Evolutionary conservation across 2,113 vertebrate species (phyloP).

Genomic region (Accipiter cooperii): DNA sequence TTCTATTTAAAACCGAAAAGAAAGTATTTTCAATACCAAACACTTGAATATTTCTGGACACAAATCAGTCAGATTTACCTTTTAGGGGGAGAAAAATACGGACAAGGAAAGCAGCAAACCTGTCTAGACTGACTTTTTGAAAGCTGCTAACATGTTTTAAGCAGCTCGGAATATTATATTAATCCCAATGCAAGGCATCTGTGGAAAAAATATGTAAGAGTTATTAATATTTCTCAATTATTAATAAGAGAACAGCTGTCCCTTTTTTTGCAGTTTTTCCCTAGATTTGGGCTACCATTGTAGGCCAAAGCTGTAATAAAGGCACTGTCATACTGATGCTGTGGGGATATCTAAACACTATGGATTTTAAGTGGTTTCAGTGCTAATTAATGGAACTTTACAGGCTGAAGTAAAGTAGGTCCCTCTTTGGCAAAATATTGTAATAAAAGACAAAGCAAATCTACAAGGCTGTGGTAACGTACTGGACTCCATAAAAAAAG

Average conservation of each 20-base stretch:
- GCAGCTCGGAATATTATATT: not conserved
- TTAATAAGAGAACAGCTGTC: not conserved
- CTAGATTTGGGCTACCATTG: not conserved
- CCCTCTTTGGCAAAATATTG: not conserved
- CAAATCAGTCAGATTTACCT: not conserved
- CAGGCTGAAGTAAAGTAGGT: not conserved
- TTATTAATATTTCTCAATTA: conserved; percentile 2
- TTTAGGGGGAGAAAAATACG: not conserved
- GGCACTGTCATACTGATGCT: not conserved
- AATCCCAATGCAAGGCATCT: not conserved
- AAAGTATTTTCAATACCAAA: not conserved
- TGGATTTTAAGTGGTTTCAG: not conserved
- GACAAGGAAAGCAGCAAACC: not conserved
- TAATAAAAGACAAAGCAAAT: not conserved
- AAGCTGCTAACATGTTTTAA: not conserved
- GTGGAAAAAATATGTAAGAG: not conserved
- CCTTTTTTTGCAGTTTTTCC: not conserved
- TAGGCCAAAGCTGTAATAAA: not conserved
- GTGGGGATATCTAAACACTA: not conserved
- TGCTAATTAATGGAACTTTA: not conserved
- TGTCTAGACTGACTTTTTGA: not conserved
- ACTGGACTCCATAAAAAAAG: not conserved
- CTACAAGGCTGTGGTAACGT: not conserved
- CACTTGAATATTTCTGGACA: not conserved
- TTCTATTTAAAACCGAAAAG: not conserved